Evolutionary conservation across 2,797 vertebrate genomes (phyloP), one percentile per base, ranked within the genome.

Genomic region (Anniella stebbinsi): DNA sequence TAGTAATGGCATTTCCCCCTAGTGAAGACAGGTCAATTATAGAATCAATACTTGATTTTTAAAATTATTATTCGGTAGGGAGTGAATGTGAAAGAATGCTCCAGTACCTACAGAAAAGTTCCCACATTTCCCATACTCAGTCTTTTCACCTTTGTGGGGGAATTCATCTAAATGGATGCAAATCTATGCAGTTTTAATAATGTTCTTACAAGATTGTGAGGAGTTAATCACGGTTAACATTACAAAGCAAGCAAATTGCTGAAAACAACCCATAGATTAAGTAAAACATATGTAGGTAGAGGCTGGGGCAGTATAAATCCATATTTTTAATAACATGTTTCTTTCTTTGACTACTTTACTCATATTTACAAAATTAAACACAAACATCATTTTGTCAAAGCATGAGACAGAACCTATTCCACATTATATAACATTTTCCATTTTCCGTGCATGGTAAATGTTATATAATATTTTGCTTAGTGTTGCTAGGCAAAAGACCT

Each of bases 121-220:
- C 67, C 90, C 83, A 5, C 25, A 23, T 36, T 78, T 25, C 63
- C 25, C 91, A 92, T 30, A 60, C 77, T 60, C 28, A 54, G 36
- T 76, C 72, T 82, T 89, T 82, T 48, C 84, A 81, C 45, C 21
- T 69, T 21, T 87, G 41, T 51, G 0, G 78, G 70, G 83, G 73
- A 86, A 90, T 57, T 87, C 57, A 63, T 80, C 18, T n/a, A 81
- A 36, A 51, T 30, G 66, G 69, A 21, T 88, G 25, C 6, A 90
- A 91, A 91, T 81, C 69, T 4, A 73, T 48, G 15, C n/a, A 36
- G 12, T 78, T 88, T 87, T 45, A 90, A 90, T 85, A 90, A 82
- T 30, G 67, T 70, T 33, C 63, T 25, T 48, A 0, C 4, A 41
- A 80, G 60, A 92, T 90, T 90, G 67, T 21, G 80, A 90, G 84